A percentile compares a stretch with the other conserved stretches of the same genome.
phyloP scores from a whole-genome alignment of 2,888 invertebrate genomes.

The Allolobophora icterica region DNA sequence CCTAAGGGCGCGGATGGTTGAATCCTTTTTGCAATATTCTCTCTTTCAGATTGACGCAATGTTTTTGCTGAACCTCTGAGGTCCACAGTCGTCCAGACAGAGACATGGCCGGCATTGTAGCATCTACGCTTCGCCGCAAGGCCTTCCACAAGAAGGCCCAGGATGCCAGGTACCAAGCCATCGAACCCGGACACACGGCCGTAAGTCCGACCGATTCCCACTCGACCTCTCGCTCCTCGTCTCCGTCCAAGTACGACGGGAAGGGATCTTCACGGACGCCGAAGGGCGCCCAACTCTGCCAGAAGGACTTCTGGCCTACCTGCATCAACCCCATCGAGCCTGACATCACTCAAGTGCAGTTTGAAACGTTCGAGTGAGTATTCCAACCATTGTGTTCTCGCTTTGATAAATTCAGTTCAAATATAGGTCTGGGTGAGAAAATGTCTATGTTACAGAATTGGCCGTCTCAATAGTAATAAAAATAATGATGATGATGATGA shows the following conservation, averaged over 20 bases:
- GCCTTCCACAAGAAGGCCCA: slow-evolving; percentile 40
- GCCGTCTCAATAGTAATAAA: neutral
- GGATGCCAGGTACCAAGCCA: slow-evolving; percentile 40
- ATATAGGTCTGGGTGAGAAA: no score
- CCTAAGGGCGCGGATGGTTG: neutral
- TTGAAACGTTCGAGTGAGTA: slow-evolving; percentile 40
- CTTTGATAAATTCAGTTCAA: no score
- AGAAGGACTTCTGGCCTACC: slow-evolving; percentile 38
- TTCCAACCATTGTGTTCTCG: no score
- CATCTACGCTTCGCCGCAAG: slow-evolving; percentile 37
- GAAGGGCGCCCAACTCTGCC: slow-evolving; percentile 38
- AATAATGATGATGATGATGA: neutral
- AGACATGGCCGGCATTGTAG: slow-evolving; percentile 39
- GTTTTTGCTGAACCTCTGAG: neutral
- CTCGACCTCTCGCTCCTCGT: slow-evolving; percentile 32
- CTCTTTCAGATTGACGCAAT: neutral
- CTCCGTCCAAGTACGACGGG: slow-evolving; percentile 20
- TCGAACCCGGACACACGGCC: slow-evolving; percentile 29
- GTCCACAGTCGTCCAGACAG: neutral
- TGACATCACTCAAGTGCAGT: slow-evolving; percentile 39
- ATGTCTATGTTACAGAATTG: no score
- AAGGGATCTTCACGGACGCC: slow-evolving; percentile 29
- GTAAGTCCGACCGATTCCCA: slow-evolving; percentile 33
- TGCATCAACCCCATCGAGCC: slow-evolving; percentile 32
- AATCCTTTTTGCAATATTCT: neutral